phyloP scores from a whole-genome alignment of 2,797 vertebrate genomes.

The Crypturellus tataupa region DNA sequence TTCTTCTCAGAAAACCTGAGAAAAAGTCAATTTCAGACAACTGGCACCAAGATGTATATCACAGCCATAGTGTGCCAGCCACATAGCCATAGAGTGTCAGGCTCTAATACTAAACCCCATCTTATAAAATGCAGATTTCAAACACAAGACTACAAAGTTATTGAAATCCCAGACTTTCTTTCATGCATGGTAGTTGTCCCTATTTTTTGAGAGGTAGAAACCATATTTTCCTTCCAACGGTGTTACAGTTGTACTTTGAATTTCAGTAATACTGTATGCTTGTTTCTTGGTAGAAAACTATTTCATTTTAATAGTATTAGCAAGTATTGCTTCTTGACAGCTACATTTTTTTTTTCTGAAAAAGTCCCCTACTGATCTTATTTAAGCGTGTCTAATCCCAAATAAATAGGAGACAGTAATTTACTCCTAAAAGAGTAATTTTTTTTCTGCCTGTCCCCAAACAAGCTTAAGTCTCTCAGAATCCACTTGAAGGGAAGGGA shows the following conservation, averaged over 20 bases:
- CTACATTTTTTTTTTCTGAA: neutral
- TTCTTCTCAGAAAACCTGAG: neutral
- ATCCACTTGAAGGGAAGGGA: neutral
- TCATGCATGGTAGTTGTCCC: neutral
- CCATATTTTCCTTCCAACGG: neutral
- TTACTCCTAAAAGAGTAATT: constrained; percentile 42
- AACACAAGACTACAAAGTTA: neutral
- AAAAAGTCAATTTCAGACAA: neutral
- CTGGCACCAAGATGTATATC: neutral
- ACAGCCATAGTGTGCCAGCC: neutral
- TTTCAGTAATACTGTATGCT: neutral
- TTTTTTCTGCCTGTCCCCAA: constrained; percentile 44
- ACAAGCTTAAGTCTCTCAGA: constrained; percentile 54
- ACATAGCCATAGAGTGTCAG: no score
- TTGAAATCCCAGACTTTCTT: neutral
- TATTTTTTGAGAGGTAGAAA: neutral
- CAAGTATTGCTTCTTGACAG: constrained; percentile 43
- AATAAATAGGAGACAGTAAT: constrained; percentile 55
- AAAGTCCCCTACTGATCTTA: constrained; percentile 39
- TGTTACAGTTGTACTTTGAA: neutral
- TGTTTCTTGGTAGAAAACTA: neutral
- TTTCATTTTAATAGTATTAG: neutral
- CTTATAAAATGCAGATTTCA: neutral
- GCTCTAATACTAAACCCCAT: neutral
- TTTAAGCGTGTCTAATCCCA: constrained; percentile 57